Percentiles rank a stretch among this genome's conserved stretches.
Evolutionary conservation across 2,113 vertebrate species (phyloP).

Genomic region (Colossoma macropomum): DNA sequence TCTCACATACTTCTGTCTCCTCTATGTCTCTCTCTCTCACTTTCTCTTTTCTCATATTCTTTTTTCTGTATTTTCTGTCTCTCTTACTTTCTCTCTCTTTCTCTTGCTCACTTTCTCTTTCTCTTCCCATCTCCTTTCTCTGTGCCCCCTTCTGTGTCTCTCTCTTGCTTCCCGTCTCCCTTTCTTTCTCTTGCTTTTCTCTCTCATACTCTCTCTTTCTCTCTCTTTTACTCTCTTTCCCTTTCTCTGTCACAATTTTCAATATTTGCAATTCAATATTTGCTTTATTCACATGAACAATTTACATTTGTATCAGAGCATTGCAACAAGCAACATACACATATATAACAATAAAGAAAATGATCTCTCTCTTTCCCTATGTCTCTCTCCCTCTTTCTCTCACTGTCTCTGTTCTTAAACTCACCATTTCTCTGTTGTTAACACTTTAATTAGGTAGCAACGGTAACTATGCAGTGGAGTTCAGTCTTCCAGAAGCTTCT

Average conservation of each 20-base stretch:
- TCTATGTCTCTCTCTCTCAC: no score
- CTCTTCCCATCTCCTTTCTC: no score
- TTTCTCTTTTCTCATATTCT: no score
- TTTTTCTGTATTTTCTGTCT: no score
- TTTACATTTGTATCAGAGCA: neutral
- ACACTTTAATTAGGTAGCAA: conserved; percentile 11
- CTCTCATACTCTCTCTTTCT: no score
- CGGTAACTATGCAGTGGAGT: conserved; percentile 13
- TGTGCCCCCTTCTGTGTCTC: no score
- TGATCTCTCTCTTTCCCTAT: neutral
- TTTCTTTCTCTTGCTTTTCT: no score
- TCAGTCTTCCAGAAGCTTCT: conserved; percentile 41
- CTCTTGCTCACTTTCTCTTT: neutral
- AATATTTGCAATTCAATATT: neutral
- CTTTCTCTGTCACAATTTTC: neutral
- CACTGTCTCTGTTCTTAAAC: conserved; percentile 19
- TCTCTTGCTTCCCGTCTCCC: no score
- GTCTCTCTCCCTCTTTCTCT: neutral
- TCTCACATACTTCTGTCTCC: no score
- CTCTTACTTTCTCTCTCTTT: neutral
- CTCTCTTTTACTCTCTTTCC: no score
- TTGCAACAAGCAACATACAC: neutral
- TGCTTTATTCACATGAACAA: no score
- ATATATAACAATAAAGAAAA: no score
- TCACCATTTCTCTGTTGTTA: conserved; percentile 30